Evolutionary conservation across 1,140 invertebrate genomes (phyloP).

Genomic region (Notospermus geniculatus): DNA sequence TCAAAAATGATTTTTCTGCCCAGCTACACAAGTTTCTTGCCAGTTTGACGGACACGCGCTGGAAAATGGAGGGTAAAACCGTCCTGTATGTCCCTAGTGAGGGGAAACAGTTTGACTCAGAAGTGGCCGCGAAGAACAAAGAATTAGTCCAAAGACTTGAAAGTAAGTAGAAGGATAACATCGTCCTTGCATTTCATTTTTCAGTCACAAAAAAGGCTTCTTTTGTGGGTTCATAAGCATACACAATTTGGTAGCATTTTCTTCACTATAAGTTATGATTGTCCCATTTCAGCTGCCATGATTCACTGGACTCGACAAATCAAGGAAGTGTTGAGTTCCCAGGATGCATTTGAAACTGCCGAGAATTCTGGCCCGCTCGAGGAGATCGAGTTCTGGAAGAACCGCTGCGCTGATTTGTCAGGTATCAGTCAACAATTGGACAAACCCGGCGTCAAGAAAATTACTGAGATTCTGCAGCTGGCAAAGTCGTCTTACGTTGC

Average conservation of each 20-base stretch:
- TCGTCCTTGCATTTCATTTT: no score
- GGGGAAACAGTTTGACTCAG: conserved; percentile 62
- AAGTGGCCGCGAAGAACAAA: conserved; percentile 66
- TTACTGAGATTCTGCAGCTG: conserved; percentile 69
- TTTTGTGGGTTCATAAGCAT: no score
- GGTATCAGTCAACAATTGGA: conserved; percentile 73
- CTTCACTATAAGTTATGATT: no score
- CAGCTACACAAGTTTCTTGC: conserved; percentile 74
- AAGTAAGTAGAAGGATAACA: conserved; percentile 52
- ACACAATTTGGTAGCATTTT: no score
- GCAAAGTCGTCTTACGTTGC: conserved; percentile 78
- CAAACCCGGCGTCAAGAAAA: conserved; percentile 67
- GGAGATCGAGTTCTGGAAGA: conserved; percentile 84
- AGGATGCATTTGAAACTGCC: conserved; percentile 67
- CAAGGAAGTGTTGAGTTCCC: conserved; percentile 72
- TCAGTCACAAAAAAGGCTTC: no score
- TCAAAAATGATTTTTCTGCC: conserved; percentile 75
- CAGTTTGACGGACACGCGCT: conserved; percentile 75
- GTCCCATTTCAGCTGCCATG: conserved; percentile 67
- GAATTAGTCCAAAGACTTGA: conserved; percentile 78
- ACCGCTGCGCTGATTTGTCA: conserved; percentile 76
- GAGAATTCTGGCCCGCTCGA: conserved; percentile 76
- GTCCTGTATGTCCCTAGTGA: conserved; percentile 80
- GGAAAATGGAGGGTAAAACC: conserved; percentile 77
- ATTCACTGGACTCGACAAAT: conserved; percentile 84